phyloP scores from a whole-genome alignment of 2,113 vertebrate species.

The Suncus etruscus region DNA sequence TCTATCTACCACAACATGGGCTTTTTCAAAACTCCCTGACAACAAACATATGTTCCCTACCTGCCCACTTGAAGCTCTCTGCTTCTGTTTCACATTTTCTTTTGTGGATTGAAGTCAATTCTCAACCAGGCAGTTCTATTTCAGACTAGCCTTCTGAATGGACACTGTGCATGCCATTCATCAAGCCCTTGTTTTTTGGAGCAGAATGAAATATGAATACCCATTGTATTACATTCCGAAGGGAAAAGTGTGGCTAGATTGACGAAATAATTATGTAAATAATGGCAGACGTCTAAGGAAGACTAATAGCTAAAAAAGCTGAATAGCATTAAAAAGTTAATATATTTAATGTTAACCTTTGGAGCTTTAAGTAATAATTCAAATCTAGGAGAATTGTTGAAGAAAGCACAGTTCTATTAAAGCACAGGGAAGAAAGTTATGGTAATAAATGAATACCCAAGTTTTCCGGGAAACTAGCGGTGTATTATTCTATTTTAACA shows the following conservation, averaged over 20 bases:
- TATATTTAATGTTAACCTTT: conserved; percentile 79
- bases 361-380: conserved; percentile 66
- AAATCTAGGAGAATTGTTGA: conserved; percentile 71
- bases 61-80: rapidly evolving
- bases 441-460: conserved; percentile 75
- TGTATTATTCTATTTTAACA: conserved; percentile 73
- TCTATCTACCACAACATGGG: background rate
- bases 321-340: conserved; percentile 77
- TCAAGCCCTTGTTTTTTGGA: conserved; percentile 11
- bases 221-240: conserved; percentile 64
- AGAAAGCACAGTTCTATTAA: conserved; percentile 74
- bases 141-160: conserved; percentile 54
- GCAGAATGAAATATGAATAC: conserved; percentile 66
- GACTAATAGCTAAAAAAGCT: conserved; percentile 79
- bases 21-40: background rate
- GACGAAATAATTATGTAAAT: conserved; percentile 84
- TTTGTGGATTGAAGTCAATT: conserved; percentile 10
- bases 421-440: conserved; percentile 53
- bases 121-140: conserved; percentile 33
- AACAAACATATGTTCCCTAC: background rate
- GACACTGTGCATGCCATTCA: conserved; percentile 49
- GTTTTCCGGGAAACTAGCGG: conserved; percentile 73
- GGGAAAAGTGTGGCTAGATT: conserved; percentile 75
- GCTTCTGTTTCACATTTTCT: background rate
- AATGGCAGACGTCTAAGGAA: conserved; percentile 69